Evolutionary conservation across 2,888 invertebrate genomes (phyloP), one percentile per base, ranked within the genome.

Genomic region (Aproaerema taeniolella): DNA sequence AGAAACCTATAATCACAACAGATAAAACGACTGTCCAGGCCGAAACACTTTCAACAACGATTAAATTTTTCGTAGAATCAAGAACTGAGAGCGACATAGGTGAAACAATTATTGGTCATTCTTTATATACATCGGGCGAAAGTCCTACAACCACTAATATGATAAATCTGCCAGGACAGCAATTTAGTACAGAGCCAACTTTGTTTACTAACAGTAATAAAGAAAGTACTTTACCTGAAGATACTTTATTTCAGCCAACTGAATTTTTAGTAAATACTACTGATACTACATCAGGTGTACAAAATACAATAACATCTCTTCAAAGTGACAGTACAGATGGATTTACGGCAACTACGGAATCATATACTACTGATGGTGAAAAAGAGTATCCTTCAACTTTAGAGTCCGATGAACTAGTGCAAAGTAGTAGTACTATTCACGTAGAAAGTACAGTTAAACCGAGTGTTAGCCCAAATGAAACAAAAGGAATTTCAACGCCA

Each of bases 351-450:
- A 7, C 5, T 6, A 20, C 7, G 7, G 20, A 20, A 20, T 6
- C 20, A 20, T 20, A 20, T 20, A 20, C 20, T 20, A 4, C 20
- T 4, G 20, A 20, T 20, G 7, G 20, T 7, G 7, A 20, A 15
- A 25, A 5, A 9, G 26, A 38, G 12, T 6, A 53, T 41, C 44
- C 54, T 41, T 53, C 61, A n/a, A 62, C 61, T 37, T 50, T 67
- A 37, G 68, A 66, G 46, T 61, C 63, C 20, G 70, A 75, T 41
- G 71, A 77, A 49, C 57, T 75, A 34, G 41, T 76, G 26, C 73
- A 70, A 53, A 76, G 75, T 44, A 78, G 77, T 46, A 81, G 75
- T 53, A 80, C 75, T 20, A 71, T 73, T 40, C 67, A 79, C 41
- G 60, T 67, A 10, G 77, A 81, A 56, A 79, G 70, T 55, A 82